These are phyloP conservation scores for Ctena decussata DNA, from an alignment of 2,888 invertebrate genomes.

Conservation along the genomic window DNA sequence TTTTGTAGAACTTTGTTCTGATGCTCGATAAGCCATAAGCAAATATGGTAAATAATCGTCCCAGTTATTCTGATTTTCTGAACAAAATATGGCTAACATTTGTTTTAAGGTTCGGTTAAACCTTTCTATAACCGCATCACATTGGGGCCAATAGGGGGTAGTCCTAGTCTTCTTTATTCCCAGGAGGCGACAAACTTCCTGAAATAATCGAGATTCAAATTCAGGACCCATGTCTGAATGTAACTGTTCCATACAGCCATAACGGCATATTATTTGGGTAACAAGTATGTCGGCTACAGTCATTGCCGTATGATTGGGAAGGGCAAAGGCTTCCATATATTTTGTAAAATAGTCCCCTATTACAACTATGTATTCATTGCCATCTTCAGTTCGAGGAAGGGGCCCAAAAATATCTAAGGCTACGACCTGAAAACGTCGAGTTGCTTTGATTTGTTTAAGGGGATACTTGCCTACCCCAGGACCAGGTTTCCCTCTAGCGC, in stretches of 20 bases:
- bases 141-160: constrained; percentile 57
- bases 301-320: constrained; percentile 49
- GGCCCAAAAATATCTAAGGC: constrained; percentile 69
- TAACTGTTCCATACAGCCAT: constrained; percentile 48
- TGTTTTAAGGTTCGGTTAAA: constrained; percentile 54
- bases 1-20: too few relatives aligned
- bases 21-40: too few relatives aligned
- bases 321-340: constrained; percentile 50
- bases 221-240: constrained; percentile 67
- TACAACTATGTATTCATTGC: constrained; percentile 66
- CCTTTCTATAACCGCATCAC: constrained; percentile 60
- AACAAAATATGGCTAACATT: constrained; percentile 49
- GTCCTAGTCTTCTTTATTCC: constrained; percentile 65
- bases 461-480: constrained; percentile 55
- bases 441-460: constrained; percentile 33
- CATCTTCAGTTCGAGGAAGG: constrained; percentile 48
- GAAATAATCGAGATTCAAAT: constrained; percentile 63
- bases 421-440: constrained; percentile 37
- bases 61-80: constrained; percentile 54
- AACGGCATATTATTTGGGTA: constrained; percentile 53
- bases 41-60: constrained; percentile 62
- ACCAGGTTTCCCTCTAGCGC: constrained; percentile 59
- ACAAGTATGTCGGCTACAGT: constrained; percentile 64
- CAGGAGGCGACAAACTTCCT: constrained; percentile 51
- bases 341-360: constrained; percentile 66